Conservation (phyloP, 37 sponge, comb jelly and placozoan species). For the Chondrosia reniformis region DNA sequence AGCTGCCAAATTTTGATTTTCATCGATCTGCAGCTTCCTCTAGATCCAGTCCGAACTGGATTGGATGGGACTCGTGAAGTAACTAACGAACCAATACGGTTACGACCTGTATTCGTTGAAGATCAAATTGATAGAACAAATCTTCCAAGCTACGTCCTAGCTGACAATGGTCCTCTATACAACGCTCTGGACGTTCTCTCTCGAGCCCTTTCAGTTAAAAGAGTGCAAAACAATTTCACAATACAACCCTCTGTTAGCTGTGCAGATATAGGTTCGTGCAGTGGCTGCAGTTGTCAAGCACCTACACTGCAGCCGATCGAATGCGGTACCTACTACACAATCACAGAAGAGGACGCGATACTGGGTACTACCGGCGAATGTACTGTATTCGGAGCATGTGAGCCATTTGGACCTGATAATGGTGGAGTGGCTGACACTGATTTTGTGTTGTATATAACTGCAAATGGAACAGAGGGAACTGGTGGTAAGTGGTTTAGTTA, state of each 20-base stretch:
- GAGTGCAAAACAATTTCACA: not conserved
- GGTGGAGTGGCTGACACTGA: not conserved
- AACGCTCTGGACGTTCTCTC: not conserved
- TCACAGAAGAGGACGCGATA: too few relatives aligned
- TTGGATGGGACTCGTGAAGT: too few relatives aligned
- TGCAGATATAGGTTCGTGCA: not conserved
- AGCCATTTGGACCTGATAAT: not conserved
- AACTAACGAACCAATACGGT: constrained; percentile 10
- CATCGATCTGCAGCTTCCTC: not conserved
- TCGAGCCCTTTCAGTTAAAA: not conserved
- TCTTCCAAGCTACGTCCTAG: not conserved
- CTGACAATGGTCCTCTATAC: not conserved
- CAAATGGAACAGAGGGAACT: not conserved
- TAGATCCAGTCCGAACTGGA: not conserved
- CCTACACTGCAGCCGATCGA: not conserved
- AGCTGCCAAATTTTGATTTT: too few relatives aligned
- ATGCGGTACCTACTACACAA: too few relatives aligned
- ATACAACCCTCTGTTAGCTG: not conserved
- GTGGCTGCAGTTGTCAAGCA: too few relatives aligned
- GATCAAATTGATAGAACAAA: not conserved
- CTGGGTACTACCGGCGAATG: too few relatives aligned
- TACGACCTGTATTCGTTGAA: not conserved
- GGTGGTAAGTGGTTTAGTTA: too few relatives aligned
- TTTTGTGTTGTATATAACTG: not conserved
- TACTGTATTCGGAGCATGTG: too few relatives aligned